phyloP scores from a whole-genome alignment of 2,888 invertebrate species.

The Caradrina kadenii region DNA sequence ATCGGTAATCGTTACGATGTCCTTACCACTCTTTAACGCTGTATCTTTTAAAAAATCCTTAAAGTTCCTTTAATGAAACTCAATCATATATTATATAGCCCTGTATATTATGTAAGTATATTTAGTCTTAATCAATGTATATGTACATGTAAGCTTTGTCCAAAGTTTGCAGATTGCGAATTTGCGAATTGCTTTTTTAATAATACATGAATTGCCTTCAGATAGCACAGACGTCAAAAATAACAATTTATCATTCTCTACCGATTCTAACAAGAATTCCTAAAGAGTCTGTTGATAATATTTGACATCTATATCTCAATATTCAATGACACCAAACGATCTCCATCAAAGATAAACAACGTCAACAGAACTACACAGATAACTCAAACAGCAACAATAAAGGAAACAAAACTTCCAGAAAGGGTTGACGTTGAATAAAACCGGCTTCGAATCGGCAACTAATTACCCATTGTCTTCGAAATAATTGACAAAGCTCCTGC shows the following conservation, averaged over 20 bases:
- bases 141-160: too few species aligned
- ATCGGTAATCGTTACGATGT: too few species aligned
- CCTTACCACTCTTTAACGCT: too few species aligned
- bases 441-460: conserved; percentile 36
- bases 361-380: conserved; percentile 4
- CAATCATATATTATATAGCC: too few species aligned
- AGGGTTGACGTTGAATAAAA: conserved; percentile 38
- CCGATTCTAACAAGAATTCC: too few species aligned
- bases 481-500: conserved; percentile 49
- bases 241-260: neutral
- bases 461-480: conserved; percentile 52
- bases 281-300: neutral
- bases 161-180: too few species aligned
- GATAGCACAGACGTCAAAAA: neutral
- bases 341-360: neutral
- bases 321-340: neutral
- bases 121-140: too few species aligned
- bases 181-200: too few species aligned
- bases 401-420: conserved; percentile 38
- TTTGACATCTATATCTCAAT: too few species aligned
- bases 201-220: neutral
- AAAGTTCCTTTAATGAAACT: too few species aligned
- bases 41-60: too few species aligned
- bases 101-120: too few species aligned
- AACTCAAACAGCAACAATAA: conserved; percentile 17